Evolutionary conservation across 2,888 invertebrate species (phyloP).

Genomic region (Exocentrus adspersus): DNA sequence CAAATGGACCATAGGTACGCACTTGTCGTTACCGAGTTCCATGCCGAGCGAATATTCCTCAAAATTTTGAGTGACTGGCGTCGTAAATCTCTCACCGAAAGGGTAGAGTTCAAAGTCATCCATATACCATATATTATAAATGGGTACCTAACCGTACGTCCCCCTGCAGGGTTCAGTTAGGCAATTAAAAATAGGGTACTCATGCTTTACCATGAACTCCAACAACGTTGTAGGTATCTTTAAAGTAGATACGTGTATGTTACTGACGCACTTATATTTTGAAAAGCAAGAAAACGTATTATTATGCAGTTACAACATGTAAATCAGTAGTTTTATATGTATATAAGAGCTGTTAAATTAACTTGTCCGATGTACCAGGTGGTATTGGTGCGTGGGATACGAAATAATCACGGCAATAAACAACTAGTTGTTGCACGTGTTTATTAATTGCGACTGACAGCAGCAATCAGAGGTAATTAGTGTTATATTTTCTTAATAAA

Average conservation of each 20-base stretch:
- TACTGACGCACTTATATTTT: slow-evolving; percentile 6
- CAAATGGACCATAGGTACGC: no score
- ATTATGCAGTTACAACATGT: not conserved
- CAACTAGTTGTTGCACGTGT: slow-evolving; percentile 42
- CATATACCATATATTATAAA: no score
- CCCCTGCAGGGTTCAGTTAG: no score
- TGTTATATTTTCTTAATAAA: slow-evolving; percentile 42
- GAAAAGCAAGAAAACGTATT: not conserved
- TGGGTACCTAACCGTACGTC: no score
- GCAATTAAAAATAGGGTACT: no score
- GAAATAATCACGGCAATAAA: slow-evolving; percentile 39
- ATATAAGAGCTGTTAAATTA: slow-evolving; percentile 14
- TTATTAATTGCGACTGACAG: slow-evolving; percentile 46
- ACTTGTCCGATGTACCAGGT: slow-evolving; percentile 33
- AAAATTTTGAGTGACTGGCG: no score
- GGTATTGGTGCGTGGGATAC: slow-evolving; percentile 27
- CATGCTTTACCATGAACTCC: no score
- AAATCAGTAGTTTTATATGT: not conserved
- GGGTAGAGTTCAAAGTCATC: no score
- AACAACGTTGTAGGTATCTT: no score
- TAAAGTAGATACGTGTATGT: slow-evolving; percentile 19
- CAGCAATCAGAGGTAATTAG: slow-evolving; percentile 47
- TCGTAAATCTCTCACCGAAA: no score
- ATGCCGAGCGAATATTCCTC: no score
- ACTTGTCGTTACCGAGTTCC: no score